Conservation (phyloP, 2,888 invertebrate species). For the Tipula helvola region DNA sequence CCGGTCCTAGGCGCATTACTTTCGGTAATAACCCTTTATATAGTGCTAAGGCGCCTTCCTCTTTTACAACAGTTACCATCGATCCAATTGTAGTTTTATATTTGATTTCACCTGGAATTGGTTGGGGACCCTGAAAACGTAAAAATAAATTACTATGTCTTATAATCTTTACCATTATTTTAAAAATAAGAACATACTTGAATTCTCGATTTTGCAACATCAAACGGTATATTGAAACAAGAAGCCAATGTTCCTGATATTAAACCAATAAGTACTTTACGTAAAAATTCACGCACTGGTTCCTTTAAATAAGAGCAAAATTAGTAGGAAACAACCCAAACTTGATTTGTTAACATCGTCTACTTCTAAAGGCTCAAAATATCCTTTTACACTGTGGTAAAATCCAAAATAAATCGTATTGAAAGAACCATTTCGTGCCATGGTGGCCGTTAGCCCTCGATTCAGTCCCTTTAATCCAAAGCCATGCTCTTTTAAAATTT, state of each 20-base stretch:
- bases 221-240: conserved; percentile 85
- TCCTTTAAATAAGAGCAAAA: conserved; percentile 37
- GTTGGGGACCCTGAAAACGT: conserved; percentile 56
- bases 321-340: neutral
- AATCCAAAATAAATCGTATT: conserved; percentile 93
- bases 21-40: conserved; percentile 90
- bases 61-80: conserved; percentile 59
- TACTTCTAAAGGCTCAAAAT: conserved; percentile 52
- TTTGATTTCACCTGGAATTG: conserved; percentile 54
- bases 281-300: conserved; percentile 51
- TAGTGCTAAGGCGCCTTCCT: conserved; percentile 80
- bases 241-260: conserved; percentile 78
- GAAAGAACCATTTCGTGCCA: conserved; percentile 80
- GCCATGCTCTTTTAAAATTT: conserved; percentile 64
- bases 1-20: conserved; percentile 81
- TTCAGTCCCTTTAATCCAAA: conserved; percentile 69
- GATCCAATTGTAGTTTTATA: conserved; percentile 66
- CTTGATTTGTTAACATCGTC: conserved; percentile 15
- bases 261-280: conserved; percentile 74
- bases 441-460: conserved; percentile 79
- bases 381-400: conserved; percentile 80
- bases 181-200: conserved; percentile 37
- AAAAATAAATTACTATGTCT: neutral
- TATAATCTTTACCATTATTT: too few species aligned
- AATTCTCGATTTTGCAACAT: conserved; percentile 90